Percentiles rank a stretch among this genome's conserved stretches.
Conservation (phyloP, 2,797 vertebrate species). For the Epinephelus coioides region DNA sequence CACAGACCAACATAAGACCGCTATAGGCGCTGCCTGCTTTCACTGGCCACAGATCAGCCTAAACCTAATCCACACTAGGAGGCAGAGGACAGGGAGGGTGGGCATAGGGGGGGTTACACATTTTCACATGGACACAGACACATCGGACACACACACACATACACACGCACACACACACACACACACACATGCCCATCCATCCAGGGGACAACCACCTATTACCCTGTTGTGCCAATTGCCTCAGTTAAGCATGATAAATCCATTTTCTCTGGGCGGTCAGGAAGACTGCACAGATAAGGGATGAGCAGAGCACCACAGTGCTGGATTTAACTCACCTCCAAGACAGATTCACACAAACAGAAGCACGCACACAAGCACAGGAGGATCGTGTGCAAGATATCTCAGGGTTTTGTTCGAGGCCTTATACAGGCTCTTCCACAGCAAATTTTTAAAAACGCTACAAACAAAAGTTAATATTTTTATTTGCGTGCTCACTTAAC, state of each 20-base stretch:
- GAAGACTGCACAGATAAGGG: conserved; percentile 82
- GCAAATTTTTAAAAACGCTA: background rate
- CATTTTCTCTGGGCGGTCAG: conserved; percentile 80
- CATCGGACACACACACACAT: conserved; percentile 42
- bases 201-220: conserved; percentile 80
- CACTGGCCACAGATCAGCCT: conserved; percentile 78
- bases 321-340: conserved; percentile 69
- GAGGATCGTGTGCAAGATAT: conserved; percentile 28
- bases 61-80: conserved; percentile 84
- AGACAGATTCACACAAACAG: conserved; percentile 56
- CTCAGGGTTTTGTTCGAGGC: conserved; percentile 27
- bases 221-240: conserved; percentile 76
- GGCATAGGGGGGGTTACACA: conserved; percentile 11
- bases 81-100: conserved; percentile 60
- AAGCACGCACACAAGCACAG: conserved; percentile 31
- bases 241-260: conserved; percentile 81
- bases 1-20: conserved; percentile 73
- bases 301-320: conserved; percentile 65
- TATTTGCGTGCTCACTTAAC: background rate
- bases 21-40: conserved; percentile 75
- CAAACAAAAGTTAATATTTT: conserved; percentile 17
- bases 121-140: conserved; percentile 53
- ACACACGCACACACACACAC: conserved; percentile 57
- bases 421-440: background rate
- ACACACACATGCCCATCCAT: conserved; percentile 67